These are phyloP conservation scores for Nasonia giraulti DNA, from an alignment of 1,140 invertebrate genomes.

Conservation along the genomic window DNA sequence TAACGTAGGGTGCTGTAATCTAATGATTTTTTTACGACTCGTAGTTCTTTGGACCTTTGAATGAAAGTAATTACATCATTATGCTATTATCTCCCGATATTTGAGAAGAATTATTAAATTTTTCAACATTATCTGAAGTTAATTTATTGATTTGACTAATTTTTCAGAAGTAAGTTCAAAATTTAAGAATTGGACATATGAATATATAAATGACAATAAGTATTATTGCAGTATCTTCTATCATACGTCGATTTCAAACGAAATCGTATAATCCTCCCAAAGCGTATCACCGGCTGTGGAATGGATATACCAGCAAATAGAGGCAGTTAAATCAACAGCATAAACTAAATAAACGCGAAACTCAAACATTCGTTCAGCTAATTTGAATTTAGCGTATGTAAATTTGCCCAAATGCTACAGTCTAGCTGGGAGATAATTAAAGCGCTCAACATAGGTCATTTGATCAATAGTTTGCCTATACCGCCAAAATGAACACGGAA, in stretches of 20 bases:
- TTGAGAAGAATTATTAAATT: too few species aligned
- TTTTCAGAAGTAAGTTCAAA: too few species aligned
- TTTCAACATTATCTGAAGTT: too few species aligned
- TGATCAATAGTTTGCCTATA: background rate
- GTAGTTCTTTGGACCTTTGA: background rate
- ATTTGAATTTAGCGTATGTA: background rate
- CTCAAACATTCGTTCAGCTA: background rate
- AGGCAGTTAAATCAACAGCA: background rate
- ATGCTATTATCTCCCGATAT: too few species aligned
- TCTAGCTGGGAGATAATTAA: background rate
- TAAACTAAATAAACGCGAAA: background rate
- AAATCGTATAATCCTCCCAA: background rate
- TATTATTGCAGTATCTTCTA: too few species aligned
- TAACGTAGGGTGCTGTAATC: slow-evolving; percentile 20
- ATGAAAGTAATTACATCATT: background rate
- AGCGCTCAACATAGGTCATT: background rate
- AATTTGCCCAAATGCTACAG: background rate
- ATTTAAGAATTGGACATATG: too few species aligned
- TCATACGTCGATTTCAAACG: too few species aligned
- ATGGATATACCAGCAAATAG: background rate
- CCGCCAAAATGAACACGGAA: too few species aligned
- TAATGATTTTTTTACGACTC: background rate
- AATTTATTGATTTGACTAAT: too few species aligned
- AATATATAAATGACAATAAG: background rate
- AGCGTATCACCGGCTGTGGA: background rate